These are phyloP conservation scores for Herminia tarsipennalis DNA, from an alignment of 2,888 invertebrate genomes.

Conservation along the genomic window DNA sequence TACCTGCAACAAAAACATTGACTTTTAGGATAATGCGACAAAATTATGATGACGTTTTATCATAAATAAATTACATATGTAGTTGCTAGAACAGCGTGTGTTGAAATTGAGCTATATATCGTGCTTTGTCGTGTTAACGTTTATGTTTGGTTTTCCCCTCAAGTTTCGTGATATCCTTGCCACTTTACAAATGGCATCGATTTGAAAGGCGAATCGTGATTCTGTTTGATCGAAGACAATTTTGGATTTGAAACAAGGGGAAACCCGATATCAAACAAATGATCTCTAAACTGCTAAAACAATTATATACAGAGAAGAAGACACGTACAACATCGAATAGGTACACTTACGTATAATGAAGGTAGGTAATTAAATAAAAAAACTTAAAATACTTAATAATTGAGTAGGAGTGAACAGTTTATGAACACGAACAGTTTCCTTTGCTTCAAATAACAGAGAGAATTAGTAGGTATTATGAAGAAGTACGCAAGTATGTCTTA, in stretches of 20 bases:
- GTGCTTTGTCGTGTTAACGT: constrained; percentile 50
- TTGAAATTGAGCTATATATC: constrained; percentile 51
- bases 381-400: too few species aligned
- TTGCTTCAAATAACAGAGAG: too few species aligned
- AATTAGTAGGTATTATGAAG: too few species aligned
- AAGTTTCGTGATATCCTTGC: constrained; percentile 76
- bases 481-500: too few species aligned
- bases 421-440: too few species aligned
- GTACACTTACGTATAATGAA: too few species aligned
- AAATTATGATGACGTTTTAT: background rate
- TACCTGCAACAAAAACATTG: constrained; percentile 70
- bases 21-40: constrained; percentile 2
- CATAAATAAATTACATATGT: constrained; percentile 9
- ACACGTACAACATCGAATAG: too few species aligned
- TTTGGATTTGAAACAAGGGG: constrained; percentile 69
- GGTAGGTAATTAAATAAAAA: too few species aligned
- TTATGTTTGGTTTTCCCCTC: constrained; percentile 76
- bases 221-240: constrained; percentile 57
- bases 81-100: constrained; percentile 9
- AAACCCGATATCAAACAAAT: constrained; percentile 47
- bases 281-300: constrained; percentile 10
- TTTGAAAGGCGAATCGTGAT: constrained; percentile 83
- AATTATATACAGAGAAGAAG: constrained; percentile 17
- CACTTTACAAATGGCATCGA: constrained; percentile 73
- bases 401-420: too few species aligned